phyloP scores from a whole-genome alignment of 2,888 invertebrate genomes.

The Erebia aethiops region DNA sequence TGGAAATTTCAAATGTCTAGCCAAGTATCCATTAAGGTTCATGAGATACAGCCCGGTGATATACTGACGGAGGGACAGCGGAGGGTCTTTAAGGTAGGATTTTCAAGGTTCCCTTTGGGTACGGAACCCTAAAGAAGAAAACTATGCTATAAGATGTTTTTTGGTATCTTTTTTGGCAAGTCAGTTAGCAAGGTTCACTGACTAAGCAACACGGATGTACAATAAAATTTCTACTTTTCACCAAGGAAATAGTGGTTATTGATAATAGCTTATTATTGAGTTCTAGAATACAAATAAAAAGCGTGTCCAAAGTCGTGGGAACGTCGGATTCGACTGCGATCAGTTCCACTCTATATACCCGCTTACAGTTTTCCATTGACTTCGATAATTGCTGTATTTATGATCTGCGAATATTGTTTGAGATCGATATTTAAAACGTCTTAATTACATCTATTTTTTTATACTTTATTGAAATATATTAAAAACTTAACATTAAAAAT shows the following conservation, averaged over 20 bases:
- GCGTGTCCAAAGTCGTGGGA: slow-evolving; percentile 42
- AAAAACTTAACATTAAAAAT: no score
- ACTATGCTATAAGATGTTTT: no score
- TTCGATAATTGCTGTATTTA: slow-evolving; percentile 2
- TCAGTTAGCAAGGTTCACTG: neutral
- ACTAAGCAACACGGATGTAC: neutral
- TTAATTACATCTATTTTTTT: no score
- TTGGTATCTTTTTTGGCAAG: no score
- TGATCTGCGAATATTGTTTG: neutral
- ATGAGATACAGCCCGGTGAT: no score
- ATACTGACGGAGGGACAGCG: no score
- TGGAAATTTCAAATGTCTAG: no score
- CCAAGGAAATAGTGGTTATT: slow-evolving; percentile 1
- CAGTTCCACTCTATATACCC: slow-evolving; percentile 45
- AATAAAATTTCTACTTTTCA: neutral
- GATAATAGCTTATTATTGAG: slow-evolving; percentile 10
- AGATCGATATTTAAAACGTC: neutral
- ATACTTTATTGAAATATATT: no score
- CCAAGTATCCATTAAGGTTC: no score
- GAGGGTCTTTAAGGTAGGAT: no score
- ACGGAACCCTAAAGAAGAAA: no score
- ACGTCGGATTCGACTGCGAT: slow-evolving; percentile 39
- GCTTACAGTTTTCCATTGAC: slow-evolving; percentile 18
- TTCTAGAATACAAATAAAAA: slow-evolving; percentile 21
- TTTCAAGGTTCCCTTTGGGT: no score